Evolutionary conservation across 2,113 vertebrate genomes (phyloP).

Genomic region (Apteryx mantelli): DNA sequence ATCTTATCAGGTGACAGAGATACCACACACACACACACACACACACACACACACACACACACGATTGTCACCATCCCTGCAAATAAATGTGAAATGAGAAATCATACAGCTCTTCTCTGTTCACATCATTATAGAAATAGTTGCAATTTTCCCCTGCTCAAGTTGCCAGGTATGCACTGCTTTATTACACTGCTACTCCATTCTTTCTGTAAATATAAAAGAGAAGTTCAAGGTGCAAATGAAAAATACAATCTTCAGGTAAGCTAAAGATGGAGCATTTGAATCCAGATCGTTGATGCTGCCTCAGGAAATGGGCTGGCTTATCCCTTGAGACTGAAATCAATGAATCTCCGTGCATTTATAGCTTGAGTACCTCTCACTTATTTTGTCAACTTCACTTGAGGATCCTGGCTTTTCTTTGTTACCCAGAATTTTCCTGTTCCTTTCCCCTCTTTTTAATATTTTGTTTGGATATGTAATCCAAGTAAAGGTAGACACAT

Average conservation of each 20-base stretch:
- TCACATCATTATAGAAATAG: neutral
- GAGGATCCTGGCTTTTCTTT: neutral
- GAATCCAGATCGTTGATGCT: neutral
- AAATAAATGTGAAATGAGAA: slow-evolving; percentile 12
- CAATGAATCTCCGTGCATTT: neutral
- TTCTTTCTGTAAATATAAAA: neutral
- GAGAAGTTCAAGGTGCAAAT: neutral
- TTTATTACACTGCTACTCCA: neutral
- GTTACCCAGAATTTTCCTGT: neutral
- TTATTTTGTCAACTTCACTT: neutral
- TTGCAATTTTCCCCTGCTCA: neutral
- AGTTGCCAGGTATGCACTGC: neutral
- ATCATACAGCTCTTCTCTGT: neutral
- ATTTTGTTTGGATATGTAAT: neutral
- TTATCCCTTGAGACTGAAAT: neutral
- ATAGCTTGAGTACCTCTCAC: neutral
- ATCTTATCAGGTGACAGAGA: neutral
- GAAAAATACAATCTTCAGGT: neutral
- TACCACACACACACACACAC: neutral
- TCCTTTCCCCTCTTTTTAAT: neutral
- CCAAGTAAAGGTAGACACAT: neutral
- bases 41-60: neutral
- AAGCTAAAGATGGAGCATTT: neutral
- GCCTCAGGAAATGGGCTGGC: neutral
- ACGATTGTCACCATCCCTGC: neutral